Evolutionary conservation across 2,888 invertebrate genomes (phyloP).

Genomic region (Lobophora halterata): DNA sequence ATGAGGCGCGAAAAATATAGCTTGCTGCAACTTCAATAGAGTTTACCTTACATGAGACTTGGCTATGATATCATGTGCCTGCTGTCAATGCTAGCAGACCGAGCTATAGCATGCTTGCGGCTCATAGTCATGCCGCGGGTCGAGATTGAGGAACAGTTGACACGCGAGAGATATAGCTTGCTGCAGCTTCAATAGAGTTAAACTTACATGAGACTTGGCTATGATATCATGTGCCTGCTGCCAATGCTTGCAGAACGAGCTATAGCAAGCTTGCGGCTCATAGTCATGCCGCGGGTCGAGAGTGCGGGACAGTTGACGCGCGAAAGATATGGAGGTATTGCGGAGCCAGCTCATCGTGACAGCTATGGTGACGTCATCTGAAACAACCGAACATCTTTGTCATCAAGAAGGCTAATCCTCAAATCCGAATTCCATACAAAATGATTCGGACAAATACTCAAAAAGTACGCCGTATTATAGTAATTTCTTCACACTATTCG

Average conservation of each 20-base stretch:
- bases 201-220: constrained; percentile 83
- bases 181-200: too few relatives aligned
- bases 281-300: constrained; percentile 86
- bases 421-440: too few relatives aligned
- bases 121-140: constrained; percentile 88
- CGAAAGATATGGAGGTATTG: constrained; percentile 81
- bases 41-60: constrained; percentile 85
- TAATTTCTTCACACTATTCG: too few relatives aligned
- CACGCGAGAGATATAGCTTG: constrained; percentile 81
- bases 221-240: constrained; percentile 94
- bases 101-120: constrained; percentile 95
- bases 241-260: constrained; percentile 97
- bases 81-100: constrained; percentile 97
- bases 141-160: constrained; percentile 81
- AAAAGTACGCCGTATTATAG: too few relatives aligned
- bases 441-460: too few relatives aligned
- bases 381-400: constrained; percentile 18
- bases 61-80: constrained; percentile 91
- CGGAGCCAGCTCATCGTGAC: constrained; percentile 86
- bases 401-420: too few relatives aligned
- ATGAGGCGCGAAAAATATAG: too few relatives aligned
- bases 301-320: constrained; percentile 80
- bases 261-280: constrained; percentile 94
- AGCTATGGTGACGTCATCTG: constrained; percentile 45
- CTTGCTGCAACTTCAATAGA: too few relatives aligned